A percentile compares a stretch with the other conserved stretches of the same genome.
These are phyloP conservation scores for Epinephelus awoara DNA, from an alignment of 2,797 vertebrate species.

Conservation along the genomic window DNA sequence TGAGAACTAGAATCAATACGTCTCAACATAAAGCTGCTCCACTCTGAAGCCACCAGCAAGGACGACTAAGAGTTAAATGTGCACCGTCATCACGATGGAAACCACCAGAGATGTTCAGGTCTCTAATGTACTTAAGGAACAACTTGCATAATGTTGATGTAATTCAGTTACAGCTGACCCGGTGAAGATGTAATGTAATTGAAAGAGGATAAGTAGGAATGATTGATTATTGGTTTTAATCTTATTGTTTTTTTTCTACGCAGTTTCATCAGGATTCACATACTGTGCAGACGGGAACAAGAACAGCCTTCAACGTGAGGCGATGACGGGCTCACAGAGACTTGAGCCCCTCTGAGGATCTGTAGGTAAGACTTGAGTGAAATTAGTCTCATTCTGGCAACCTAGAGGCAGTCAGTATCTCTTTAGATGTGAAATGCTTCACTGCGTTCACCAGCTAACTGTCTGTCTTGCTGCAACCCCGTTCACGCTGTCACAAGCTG, in stretches of 20 bases:
- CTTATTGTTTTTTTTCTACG: not conserved
- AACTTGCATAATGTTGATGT: conserved; percentile 32
- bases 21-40: conserved; percentile 8
- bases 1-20: conserved; percentile 16
- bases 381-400: not conserved
- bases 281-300: not conserved
- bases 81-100: conserved; percentile 20
- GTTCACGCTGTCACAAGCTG: too few relatives aligned
- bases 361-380: not conserved
- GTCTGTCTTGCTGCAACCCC: too few relatives aligned
- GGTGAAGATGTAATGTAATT: conserved; percentile 36
- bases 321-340: not conserved
- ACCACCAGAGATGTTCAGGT: conserved; percentile 42
- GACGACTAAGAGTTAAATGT: not conserved
- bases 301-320: not conserved
- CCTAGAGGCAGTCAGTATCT: not conserved
- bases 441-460: too few relatives aligned
- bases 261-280: conserved; percentile 3
- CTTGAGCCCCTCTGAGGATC: not conserved
- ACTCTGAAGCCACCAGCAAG: not conserved
- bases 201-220: not conserved
- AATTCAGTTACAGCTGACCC: conserved; percentile 58
- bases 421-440: too few relatives aligned
- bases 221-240: conserved; percentile 14
- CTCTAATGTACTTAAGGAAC: conserved; percentile 57